Evolutionary conservation across 2,797 vertebrate species (phyloP).

Genomic region (Anabas testudineus): DNA sequence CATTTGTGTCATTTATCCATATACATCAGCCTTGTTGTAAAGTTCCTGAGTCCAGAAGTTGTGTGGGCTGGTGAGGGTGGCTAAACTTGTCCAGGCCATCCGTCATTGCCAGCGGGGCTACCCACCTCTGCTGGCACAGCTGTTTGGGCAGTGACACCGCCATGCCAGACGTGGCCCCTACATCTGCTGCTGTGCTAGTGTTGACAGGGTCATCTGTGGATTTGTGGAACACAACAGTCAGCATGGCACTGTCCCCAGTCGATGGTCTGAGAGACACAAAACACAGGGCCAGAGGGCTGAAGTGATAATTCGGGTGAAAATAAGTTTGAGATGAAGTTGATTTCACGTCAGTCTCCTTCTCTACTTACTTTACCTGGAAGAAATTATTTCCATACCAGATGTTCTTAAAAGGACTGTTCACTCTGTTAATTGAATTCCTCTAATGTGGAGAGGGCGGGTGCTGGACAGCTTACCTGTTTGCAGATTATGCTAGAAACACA

Average conservation of each 20-base stretch:
- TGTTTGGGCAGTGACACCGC: constrained; percentile 72
- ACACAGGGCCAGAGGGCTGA: constrained; percentile 42
- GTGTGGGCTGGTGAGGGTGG: constrained; percentile 52
- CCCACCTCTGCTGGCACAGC: constrained; percentile 77
- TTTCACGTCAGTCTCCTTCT: constrained; percentile 49
- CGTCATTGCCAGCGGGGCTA: constrained; percentile 67
- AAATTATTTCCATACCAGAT: neutral
- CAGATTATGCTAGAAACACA: no score
- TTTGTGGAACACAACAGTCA: constrained; percentile 53
- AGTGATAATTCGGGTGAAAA: constrained; percentile 61
- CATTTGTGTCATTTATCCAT: neutral
- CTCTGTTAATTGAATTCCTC: neutral
- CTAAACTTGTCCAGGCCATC: constrained; percentile 64
- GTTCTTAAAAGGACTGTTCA: neutral
- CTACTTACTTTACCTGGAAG: constrained; percentile 8
- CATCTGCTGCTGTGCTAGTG: constrained; percentile 72
- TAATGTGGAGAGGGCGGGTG: neutral
- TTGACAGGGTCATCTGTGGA: constrained; percentile 67
- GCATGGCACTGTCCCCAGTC: constrained; percentile 24
- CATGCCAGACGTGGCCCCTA: constrained; percentile 62
- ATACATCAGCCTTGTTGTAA: constrained; percentile 10
- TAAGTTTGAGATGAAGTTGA: constrained; percentile 59
- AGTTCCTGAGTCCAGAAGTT: constrained; percentile 59
- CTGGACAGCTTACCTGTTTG: neutral
- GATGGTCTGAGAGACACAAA: constrained; percentile 37